Base-by-base conservation (phyloP, 2,113 vertebrate genomes). In the Mobula birostris region DNA sequence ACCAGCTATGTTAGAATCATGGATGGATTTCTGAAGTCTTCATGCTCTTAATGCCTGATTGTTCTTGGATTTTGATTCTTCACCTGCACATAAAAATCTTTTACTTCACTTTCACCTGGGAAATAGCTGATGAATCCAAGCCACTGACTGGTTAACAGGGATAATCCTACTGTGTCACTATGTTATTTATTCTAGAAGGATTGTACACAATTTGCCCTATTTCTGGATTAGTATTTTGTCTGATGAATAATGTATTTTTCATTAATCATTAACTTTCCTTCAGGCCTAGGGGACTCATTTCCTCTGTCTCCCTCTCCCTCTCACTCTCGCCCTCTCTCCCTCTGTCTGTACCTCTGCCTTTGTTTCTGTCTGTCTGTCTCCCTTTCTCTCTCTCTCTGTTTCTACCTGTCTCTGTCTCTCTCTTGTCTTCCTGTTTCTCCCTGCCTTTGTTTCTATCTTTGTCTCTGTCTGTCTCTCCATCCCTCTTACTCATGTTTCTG, bases 241-340 rank as follows among this genome's bases (percentile, higher is more conserved):
- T 68, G 61, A 90, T 90, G 66, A 90, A 90, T 90, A 90, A 90
- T 90, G 85, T 19, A 90, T 66, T 36, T 66, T 90, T 68, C 85
- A 90, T 90, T 66, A 66, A 88, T 88, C 36, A n/a, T 88, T 32
- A 58, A 63, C 85, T 14, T 88, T 88, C 58, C 85, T 29, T 29
- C 85, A 66, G 58, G 15, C 85, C 85, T 58, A 68, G 85, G 85
- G 63, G 61, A 90, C 61, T 24, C 21, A 5, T 21, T 21, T 5
- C 21, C 72, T 74, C 63, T 66, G 63, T 11, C 72, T 74, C 72
- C 0, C 48, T 48, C 48, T 14, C 48, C 1, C 48, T 4, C 48
- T 48, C 2, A 48, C 63, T 66, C 14, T 14, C 5, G 2, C 63
- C 63, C 14, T 14, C 14, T 14, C 63, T 66, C 63, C 63, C 14